These are phyloP conservation scores for Enchytraeus crypticus DNA, from an alignment of 2,888 invertebrate species.

Conservation along the genomic window DNA sequence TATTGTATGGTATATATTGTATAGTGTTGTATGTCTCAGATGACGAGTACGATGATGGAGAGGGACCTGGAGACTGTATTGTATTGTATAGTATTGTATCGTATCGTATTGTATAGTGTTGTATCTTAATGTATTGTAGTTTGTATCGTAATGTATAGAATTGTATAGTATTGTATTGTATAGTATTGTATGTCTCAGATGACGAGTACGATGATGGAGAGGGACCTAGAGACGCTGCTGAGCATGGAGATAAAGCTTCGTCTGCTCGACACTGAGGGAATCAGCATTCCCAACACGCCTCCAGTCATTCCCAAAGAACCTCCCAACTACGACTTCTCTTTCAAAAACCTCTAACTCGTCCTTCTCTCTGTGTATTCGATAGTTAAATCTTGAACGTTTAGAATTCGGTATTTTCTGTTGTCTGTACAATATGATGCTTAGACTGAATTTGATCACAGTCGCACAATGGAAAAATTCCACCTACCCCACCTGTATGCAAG, in stretches of 20 bases:
- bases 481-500: too few species aligned
- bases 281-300: conserved; percentile 84
- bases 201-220: conserved; percentile 76
- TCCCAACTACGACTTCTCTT: conserved; percentile 63
- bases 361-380: background rate
- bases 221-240: conserved; percentile 80
- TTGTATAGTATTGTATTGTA: background rate
- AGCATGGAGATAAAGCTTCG: conserved; percentile 93
- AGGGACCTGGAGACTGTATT: conserved; percentile 84
- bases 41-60: conserved; percentile 78
- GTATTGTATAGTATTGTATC: background rate
- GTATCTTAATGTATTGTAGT: too few species aligned
- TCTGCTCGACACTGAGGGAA: conserved; percentile 84
- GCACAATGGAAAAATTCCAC: too few species aligned
- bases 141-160: background rate
- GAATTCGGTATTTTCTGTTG: background rate
- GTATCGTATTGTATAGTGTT: too few species aligned
- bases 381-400: background rate
- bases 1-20: too few species aligned
- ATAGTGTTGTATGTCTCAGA: too few species aligned
- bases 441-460: too few species aligned
- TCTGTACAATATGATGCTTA: background rate
- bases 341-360: conserved; percentile 18
- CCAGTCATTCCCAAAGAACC: conserved; percentile 86
- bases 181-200: conserved; percentile 57